phyloP scores from a whole-genome alignment of 2,888 invertebrate genomes.

The Branchipolynoe longqiensis region DNA sequence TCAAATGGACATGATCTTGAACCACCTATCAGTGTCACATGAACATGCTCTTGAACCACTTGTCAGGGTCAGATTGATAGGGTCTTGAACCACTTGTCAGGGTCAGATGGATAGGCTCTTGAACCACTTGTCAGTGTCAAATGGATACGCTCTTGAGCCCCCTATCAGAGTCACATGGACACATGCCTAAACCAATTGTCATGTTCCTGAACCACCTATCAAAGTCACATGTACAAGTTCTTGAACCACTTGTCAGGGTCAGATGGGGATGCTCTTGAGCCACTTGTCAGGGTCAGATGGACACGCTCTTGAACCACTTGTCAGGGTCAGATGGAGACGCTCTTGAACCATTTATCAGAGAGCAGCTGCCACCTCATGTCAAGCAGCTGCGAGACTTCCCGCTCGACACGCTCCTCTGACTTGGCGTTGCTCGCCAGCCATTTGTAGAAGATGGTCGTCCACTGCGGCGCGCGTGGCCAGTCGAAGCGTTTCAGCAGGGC shows the following conservation, averaged over 20 bases:
- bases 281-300: constrained; percentile 71
- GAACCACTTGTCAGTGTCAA: too few relatives aligned
- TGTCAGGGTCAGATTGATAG: too few relatives aligned
- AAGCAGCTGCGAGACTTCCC: constrained; percentile 87
- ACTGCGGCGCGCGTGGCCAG: constrained; percentile 87
- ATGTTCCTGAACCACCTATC: too few relatives aligned
- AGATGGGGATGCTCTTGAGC: not conserved
- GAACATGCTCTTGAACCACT: too few relatives aligned
- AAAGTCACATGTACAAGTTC: not conserved
- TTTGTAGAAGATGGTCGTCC: constrained; percentile 86
- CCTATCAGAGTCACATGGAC: too few relatives aligned
- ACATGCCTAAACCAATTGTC: too few relatives aligned
- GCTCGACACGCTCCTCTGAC: constrained; percentile 86
- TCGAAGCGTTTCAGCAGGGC: constrained; percentile 86
- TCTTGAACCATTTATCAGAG: constrained; percentile 71
- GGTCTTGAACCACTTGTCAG: too few relatives aligned
- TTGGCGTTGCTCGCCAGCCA: constrained; percentile 86
- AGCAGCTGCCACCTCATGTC: constrained; percentile 84
- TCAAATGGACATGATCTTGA: too few relatives aligned
- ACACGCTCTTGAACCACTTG: constrained; percentile 29
- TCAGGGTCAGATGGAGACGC: constrained; percentile 71
- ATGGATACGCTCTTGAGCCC: too few relatives aligned
- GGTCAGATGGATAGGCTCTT: too few relatives aligned
- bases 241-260: constrained; percentile 71
- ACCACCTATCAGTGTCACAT: too few relatives aligned